These are phyloP conservation scores for Trissolcus basalis DNA, from an alignment of 1,140 invertebrate species.

Conservation along the genomic window DNA sequence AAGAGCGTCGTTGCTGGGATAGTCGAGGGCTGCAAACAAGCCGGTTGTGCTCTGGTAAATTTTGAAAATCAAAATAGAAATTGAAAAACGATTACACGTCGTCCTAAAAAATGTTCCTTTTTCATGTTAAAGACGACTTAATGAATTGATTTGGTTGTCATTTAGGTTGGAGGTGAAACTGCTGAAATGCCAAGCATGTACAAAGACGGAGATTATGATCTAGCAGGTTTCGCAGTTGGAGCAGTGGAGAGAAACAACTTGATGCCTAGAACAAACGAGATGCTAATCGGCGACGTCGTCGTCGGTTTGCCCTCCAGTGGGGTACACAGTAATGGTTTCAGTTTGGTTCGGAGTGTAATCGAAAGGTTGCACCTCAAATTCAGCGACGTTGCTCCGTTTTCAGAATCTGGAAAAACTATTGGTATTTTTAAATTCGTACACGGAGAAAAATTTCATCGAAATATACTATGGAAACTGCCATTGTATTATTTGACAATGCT, in stretches of 20 bases:
- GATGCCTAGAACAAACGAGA: conserved; percentile 83
- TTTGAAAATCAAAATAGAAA: no score
- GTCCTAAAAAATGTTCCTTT: no score
- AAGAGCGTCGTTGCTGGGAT: conserved; percentile 89
- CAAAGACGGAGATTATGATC: conserved; percentile 89
- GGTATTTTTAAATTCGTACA: conserved; percentile 13
- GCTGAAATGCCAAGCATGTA: conserved; percentile 98
- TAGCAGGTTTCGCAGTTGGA: conserved; percentile 96
- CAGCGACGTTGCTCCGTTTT: conserved; percentile 87
- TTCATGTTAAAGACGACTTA: no score
- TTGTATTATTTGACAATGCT: no score
- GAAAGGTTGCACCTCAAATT: conserved; percentile 81
- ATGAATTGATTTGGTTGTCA: neutral
- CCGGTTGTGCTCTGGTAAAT: conserved; percentile 92
- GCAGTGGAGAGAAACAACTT: conserved; percentile 87
- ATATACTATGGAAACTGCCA: no score
- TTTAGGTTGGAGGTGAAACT: conserved; percentile 89
- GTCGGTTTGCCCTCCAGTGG: conserved; percentile 93
- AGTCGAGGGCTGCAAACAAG: conserved; percentile 88
- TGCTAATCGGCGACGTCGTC: conserved; percentile 87
- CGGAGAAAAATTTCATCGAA: no score
- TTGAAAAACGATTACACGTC: no score
- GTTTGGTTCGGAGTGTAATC: conserved; percentile 91
- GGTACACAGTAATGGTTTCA: conserved; percentile 97
- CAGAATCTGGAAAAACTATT: conserved; percentile 77